These are phyloP conservation scores for Carlito syrichta DNA, from an alignment of 2,113 vertebrate species.

Conservation along the genomic window DNA sequence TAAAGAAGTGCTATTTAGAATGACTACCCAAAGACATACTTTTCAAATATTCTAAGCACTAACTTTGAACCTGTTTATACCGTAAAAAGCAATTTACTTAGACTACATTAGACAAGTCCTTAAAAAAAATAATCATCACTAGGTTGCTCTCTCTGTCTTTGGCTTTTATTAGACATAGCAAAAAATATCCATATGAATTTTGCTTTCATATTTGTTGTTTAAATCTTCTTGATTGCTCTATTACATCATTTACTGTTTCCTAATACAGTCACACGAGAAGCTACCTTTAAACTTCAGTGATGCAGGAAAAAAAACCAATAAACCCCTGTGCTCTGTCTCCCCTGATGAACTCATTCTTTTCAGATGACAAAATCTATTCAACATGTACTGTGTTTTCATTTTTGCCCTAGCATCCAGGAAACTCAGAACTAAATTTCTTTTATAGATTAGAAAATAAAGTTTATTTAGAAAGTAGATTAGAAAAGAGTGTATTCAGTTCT, in stretches of 20 bases:
- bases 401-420: neutral
- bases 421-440: constrained; percentile 18
- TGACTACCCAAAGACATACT: constrained; percentile 34
- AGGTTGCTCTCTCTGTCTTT: constrained; percentile 36
- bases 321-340: neutral
- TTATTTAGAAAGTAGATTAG: too few species aligned
- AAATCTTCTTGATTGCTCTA: neutral
- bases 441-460: too few species aligned
- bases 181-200: constrained; percentile 11
- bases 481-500: too few species aligned
- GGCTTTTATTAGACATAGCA: constrained; percentile 14
- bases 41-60: constrained; percentile 39
- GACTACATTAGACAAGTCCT: constrained; percentile 23
- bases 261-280: constrained; percentile 35
- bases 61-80: constrained; percentile 22
- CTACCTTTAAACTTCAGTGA: constrained; percentile 22
- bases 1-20: constrained; percentile 42
- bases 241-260: constrained; percentile 1
- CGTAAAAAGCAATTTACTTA: constrained; percentile 37
- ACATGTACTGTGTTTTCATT: neutral
- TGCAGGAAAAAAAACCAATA: neutral
- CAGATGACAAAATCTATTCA: constrained; percentile 16
- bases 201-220: constrained; percentile 9
- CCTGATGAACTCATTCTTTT: constrained; percentile 22
- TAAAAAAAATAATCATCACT: constrained; percentile 24